phyloP scores from a whole-genome alignment of 2,888 invertebrate genomes.

The Lochmaea crataegi region DNA sequence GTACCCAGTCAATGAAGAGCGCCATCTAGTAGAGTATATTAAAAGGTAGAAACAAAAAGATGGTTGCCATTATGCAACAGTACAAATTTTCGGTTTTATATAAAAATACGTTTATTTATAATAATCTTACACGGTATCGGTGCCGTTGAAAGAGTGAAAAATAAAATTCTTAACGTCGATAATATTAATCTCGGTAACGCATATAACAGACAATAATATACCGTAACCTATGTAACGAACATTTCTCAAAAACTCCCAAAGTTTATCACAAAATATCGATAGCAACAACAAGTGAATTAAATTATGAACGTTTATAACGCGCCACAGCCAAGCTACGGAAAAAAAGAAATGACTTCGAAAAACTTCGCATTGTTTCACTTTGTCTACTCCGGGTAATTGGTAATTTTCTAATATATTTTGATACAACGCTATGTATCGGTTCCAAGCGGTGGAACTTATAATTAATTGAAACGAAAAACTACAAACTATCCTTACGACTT shows the following conservation, averaged over 20 bases:
- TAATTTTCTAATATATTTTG: constrained; percentile 80
- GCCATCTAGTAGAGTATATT: too few species aligned
- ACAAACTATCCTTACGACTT: constrained; percentile 74
- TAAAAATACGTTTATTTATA: constrained; percentile 22
- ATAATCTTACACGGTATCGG: constrained; percentile 51
- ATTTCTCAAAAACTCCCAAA: constrained; percentile 80
- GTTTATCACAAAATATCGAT: constrained; percentile 83
- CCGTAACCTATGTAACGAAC: constrained; percentile 80
- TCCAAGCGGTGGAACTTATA: constrained; percentile 84
- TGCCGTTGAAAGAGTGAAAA: constrained; percentile 65
- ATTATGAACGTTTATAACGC: constrained; percentile 83
- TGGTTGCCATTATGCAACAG: too few species aligned
- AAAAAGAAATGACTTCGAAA: constrained; percentile 82
- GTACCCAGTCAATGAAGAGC: too few species aligned
- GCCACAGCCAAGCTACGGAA: constrained; percentile 79
- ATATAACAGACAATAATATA: constrained; percentile 75
- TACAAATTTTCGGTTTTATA: not conserved
- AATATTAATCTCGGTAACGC: constrained; percentile 79
- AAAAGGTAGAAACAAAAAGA: too few species aligned
- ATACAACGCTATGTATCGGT: constrained; percentile 84
- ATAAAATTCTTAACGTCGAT: constrained; percentile 71
- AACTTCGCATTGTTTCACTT: constrained; percentile 69
- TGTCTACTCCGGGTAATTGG: constrained; percentile 68
- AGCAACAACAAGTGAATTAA: constrained; percentile 79
- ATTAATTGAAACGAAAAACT: constrained; percentile 78